Base-by-base conservation (phyloP, 1,140 invertebrate species). In the Orussus abietinus region DNA sequence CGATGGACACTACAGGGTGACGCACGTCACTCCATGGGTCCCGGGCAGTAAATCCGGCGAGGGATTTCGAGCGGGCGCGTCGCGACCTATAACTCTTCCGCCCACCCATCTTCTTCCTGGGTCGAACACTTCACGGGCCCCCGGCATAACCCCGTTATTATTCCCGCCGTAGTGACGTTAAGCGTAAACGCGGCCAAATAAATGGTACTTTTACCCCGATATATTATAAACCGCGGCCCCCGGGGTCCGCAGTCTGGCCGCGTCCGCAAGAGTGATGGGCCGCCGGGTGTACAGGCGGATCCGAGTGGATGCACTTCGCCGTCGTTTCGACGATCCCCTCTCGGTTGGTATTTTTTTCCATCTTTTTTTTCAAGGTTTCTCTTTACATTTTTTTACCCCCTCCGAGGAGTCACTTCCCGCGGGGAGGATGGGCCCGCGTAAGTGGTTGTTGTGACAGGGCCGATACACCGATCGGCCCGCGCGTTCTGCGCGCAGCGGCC, bases 201-300 rank as follows among this genome's bases (percentile, higher is more conserved):
- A 73, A 73, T 70, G 68, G 62, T 56, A 67, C 67, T 69, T 65
- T 66, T 68, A 64, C 65, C 59, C 63, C 65, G 60, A 71, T 68
- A 70, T 71, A 71, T 71, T 71, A 72, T 62, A 18, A 43, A 36
- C n/a, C 9, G 59, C 55, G 55, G 51, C 47, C 29, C 36, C 35
- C 25, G 6, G 31, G 28, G 26, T 20, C 42, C 13, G 39, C 45
- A 32, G 31, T 32, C 12, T 17, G 31, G 30, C 12, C 17, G 40
- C 53, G 46, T 55, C 55, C 53, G 45, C 43, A 44, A 49, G 57
- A 68, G 62, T 66, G 64, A 68, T 65, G 57, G 49, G 66, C 60
- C 61, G 62, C 62, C 57, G 39, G 29, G 61, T 55, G 60, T 49
- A 52, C 59, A 59, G 62, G 62, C 62, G 64, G 61, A 64, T 65